phyloP scores from a whole-genome alignment of 2,888 invertebrate genomes.

The Tipula lateralis region DNA sequence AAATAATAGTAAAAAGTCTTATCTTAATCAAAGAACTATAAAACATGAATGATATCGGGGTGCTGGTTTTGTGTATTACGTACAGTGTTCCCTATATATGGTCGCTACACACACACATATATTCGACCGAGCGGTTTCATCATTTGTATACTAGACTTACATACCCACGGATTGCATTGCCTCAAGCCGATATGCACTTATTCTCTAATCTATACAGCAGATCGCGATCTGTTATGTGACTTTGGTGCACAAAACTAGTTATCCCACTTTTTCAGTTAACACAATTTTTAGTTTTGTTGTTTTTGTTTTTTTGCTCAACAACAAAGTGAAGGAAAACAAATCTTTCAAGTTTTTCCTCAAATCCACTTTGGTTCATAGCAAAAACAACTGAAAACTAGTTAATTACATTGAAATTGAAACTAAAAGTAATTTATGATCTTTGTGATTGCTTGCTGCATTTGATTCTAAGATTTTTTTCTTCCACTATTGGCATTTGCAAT shows the following conservation, averaged over 20 bases:
- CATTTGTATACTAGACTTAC: background rate
- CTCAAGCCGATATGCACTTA: background rate
- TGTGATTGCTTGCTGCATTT: background rate
- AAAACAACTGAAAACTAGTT: background rate
- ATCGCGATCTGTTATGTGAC: background rate
- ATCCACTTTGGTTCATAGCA: background rate
- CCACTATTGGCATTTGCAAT: background rate
- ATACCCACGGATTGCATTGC: background rate
- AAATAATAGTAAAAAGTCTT: background rate
- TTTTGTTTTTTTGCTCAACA: background rate
- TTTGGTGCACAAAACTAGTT: background rate
- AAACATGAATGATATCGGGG: background rate
- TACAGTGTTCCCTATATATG: background rate
- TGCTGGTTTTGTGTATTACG: background rate
- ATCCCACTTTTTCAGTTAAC: background rate
- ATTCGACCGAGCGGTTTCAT: background rate
- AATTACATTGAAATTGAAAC: slow-evolving; percentile 11
- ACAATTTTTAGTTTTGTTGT: too few relatives aligned
- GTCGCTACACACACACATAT: too few relatives aligned
- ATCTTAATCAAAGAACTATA: background rate
- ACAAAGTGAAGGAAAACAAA: background rate
- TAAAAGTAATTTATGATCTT: background rate
- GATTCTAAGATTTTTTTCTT: background rate
- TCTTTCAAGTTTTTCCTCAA: slow-evolving; percentile 15
- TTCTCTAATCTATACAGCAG: background rate